Conservation (phyloP, 2,888 invertebrate genomes). For the Helleia helle region DNA sequence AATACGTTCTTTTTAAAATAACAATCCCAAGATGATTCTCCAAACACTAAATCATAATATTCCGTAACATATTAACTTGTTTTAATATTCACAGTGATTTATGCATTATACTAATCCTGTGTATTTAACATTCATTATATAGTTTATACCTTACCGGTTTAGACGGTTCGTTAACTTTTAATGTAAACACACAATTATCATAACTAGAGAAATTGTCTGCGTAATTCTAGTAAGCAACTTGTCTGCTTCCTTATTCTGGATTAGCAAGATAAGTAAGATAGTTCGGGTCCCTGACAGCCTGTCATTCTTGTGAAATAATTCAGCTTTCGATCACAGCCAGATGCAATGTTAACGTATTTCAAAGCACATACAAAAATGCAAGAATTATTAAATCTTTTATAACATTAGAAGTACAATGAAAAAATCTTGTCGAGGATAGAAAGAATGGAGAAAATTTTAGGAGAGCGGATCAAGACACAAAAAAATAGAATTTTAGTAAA, state of each 20-base stretch:
- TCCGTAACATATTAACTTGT: not conserved
- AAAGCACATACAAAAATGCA: too few species aligned
- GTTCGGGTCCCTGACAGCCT: not conserved
- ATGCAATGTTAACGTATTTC: too few species aligned
- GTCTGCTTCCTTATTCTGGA: not conserved
- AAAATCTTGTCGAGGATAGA: too few species aligned
- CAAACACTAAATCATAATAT: not conserved
- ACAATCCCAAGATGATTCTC: too few species aligned
- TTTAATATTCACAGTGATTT: not conserved
- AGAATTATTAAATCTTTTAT: too few species aligned
- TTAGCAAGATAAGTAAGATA: not conserved
- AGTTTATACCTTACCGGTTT: not conserved
- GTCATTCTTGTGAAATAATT: too few species aligned
- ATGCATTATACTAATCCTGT: not conserved
- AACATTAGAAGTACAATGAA: too few species aligned
- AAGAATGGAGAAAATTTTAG: too few species aligned
- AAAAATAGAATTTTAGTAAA: too few species aligned
- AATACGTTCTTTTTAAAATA: too few species aligned
- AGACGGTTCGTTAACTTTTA: conserved; percentile 5
- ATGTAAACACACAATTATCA: conserved; percentile 4
- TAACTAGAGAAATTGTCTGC: conserved; percentile 6
- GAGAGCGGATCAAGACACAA: too few species aligned
- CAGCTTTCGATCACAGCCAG: too few species aligned
- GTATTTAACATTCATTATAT: conserved; percentile 1
- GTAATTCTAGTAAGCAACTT: conserved; percentile 1